phyloP scores from a whole-genome alignment of 2,888 invertebrate species.

The Ophraella communa region DNA sequence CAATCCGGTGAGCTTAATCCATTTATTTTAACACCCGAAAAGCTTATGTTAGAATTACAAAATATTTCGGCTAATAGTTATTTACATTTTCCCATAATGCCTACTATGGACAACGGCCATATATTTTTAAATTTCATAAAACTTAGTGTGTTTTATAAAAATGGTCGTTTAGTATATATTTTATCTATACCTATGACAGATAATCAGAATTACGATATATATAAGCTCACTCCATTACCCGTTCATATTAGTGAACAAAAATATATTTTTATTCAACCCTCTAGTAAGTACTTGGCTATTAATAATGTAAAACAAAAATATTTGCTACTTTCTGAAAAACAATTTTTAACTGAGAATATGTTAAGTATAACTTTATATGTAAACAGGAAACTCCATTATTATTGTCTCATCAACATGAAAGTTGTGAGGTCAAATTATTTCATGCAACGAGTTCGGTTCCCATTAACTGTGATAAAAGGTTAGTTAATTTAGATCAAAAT shows the following conservation, averaged over 20 bases:
- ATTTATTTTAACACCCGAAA: constrained; percentile 24
- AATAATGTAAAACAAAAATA: no score
- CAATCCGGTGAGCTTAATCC: constrained; percentile 25
- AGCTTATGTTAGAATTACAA: constrained; percentile 14
- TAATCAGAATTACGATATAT: not conserved
- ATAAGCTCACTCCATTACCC: constrained; percentile 19
- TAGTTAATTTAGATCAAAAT: no score
- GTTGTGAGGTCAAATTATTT: no score
- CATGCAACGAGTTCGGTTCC: no score
- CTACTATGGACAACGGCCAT: constrained; percentile 8
- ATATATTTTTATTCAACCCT: constrained; percentile 18
- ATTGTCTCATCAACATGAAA: no score
- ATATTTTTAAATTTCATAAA: constrained; percentile 14
- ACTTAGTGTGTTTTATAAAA: not conserved
- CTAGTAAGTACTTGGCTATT: constrained; percentile 13
- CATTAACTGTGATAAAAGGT: no score
- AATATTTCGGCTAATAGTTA: not conserved
- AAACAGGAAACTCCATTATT: constrained; percentile 16
- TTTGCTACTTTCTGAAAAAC: no score
- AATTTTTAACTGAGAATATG: no score
- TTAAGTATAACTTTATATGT: constrained; percentile 11
- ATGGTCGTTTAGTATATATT: not conserved
- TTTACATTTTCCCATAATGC: constrained; percentile 19
- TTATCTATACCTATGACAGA: no score
- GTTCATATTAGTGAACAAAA: not conserved